Percentiles rank a stretch among this genome's conserved stretches.
These are phyloP conservation scores for Sciurus carolinensis DNA, from an alignment of 2,797 vertebrate species.

Conservation along the genomic window DNA sequence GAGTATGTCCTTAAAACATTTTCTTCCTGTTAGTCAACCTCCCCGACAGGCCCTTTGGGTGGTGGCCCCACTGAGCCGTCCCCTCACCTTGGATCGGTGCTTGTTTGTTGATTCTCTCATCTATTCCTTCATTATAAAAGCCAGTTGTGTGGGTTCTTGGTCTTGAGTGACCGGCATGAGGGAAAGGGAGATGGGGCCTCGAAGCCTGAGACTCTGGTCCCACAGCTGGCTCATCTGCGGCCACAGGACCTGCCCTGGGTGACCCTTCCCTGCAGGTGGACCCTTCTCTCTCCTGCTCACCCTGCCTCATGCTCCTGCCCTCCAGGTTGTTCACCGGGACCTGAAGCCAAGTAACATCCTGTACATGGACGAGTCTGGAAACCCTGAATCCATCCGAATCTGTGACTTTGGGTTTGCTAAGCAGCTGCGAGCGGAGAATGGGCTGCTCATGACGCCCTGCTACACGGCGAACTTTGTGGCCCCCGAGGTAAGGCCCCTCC, in stretches of 20 bases:
- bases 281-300: accelerated
- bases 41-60: not conserved
- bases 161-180: accelerated
- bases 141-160: accelerated
- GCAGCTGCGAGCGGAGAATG: constrained; percentile 97
- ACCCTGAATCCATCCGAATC: constrained; percentile 96
- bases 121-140: accelerated
- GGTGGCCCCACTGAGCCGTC: accelerated
- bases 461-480: constrained; percentile 98
- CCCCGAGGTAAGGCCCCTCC: constrained; percentile 92
- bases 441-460: constrained; percentile 98
- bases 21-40: accelerated
- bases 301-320: accelerated
- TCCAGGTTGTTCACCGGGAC: constrained; percentile 97
- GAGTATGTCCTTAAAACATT: not conserved
- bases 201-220: no score
- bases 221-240: not conserved
- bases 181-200: no score
- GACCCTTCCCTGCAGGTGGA: accelerated
- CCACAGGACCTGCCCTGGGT: not conserved
- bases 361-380: constrained; percentile 95
- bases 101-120: accelerated
- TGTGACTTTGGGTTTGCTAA: constrained; percentile 98
- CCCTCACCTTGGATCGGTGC: accelerated
- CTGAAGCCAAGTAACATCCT: constrained; percentile 98